These are phyloP conservation scores for Scolanthus callimorphus DNA, from an alignment of 92 coral and sea anemone genomes.

Conservation along the genomic window DNA sequence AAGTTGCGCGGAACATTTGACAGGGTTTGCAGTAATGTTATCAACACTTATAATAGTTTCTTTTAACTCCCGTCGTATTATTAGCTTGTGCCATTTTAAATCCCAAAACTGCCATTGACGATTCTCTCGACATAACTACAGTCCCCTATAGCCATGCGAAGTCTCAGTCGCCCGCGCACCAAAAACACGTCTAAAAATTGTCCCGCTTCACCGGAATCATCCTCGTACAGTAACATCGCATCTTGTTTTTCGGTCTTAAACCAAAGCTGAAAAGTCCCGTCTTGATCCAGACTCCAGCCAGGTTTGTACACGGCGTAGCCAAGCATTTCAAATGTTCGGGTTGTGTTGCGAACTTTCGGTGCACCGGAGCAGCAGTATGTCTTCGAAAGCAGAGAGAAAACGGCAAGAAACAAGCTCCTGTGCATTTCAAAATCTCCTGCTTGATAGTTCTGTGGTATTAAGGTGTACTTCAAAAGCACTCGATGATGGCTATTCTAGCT, in stretches of 20 bases:
- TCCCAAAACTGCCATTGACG: conserved; percentile 69
- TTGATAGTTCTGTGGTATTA: too few species aligned
- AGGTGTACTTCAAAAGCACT: too few species aligned
- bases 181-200: conserved; percentile 72
- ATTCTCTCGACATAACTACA: conserved; percentile 37
- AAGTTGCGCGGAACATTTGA: conserved; percentile 6
- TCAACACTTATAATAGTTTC: conserved; percentile 43
- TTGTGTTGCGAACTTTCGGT: conserved; percentile 11
- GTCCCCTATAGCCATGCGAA: conserved; percentile 48
- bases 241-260: conserved; percentile 63
- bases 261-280: conserved; percentile 55
- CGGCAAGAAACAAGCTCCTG: neutral
- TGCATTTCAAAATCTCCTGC: neutral
- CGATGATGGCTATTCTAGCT: too few species aligned
- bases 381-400: neutral
- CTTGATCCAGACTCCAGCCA: conserved; percentile 38
- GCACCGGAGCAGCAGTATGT: neutral
- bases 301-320: conserved; percentile 50
- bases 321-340: conserved; percentile 19
- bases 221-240: conserved; percentile 84
- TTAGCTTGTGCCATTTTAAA: conserved; percentile 71
- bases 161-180: conserved; percentile 47
- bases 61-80: conserved; percentile 25
- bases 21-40: conserved; percentile 8
- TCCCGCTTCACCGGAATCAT: conserved; percentile 50